Conservation (phyloP, 2,888 invertebrate species). For the Calameuta pallipes region DNA sequence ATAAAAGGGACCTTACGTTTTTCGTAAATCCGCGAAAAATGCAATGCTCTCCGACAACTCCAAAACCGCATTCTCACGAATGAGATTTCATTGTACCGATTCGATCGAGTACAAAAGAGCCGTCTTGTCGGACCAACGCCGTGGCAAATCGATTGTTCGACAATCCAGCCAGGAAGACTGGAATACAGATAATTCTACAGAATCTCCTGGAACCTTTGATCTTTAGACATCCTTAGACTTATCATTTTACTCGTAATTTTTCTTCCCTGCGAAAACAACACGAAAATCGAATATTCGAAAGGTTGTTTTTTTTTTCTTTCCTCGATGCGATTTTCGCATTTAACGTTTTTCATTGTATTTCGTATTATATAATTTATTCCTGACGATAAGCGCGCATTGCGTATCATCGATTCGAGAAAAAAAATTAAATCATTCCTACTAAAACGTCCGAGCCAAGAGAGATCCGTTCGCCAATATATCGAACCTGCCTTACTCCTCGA, state of each 20-base stretch:
- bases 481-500: not conserved
- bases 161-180: not conserved
- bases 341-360: not conserved
- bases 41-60: not conserved
- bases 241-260: not conserved
- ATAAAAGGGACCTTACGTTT: slow-evolving; percentile 1
- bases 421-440: not conserved
- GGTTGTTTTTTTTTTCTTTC: not conserved
- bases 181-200: not conserved
- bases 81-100: not conserved
- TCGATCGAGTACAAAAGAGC: not conserved
- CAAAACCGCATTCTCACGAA: not conserved
- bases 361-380: not conserved
- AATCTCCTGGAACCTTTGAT: not conserved
- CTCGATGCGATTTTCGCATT: not conserved
- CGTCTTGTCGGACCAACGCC: not conserved
- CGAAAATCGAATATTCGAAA: not conserved
- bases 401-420: not conserved
- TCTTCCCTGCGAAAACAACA: not conserved
- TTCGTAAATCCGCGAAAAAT: not conserved
- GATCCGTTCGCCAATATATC: not conserved
- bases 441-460: not conserved
- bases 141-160: no score
- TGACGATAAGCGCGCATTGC: not conserved
- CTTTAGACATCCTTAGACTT: not conserved